These are phyloP conservation scores for Parapsyche elsis DNA, from an alignment of 1,140 invertebrate species.

Conservation along the genomic window DNA sequence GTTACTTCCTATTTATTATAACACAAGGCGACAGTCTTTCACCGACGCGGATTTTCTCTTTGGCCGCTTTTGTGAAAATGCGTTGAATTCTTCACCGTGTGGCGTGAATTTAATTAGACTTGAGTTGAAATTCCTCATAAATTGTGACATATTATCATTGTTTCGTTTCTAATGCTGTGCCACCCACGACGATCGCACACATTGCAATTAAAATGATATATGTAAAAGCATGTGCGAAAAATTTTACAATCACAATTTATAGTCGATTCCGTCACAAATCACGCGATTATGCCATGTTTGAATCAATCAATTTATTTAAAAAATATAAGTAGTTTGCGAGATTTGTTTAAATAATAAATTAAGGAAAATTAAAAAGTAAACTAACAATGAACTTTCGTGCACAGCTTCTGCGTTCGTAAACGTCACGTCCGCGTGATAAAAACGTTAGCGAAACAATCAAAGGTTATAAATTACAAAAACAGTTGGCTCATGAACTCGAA, in stretches of 20 bases:
- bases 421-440: constrained; percentile 12
- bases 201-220: background rate
- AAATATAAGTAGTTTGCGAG: too few relatives aligned
- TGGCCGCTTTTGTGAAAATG: constrained; percentile 10
- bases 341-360: too few relatives aligned
- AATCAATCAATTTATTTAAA: too few relatives aligned
- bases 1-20: too few relatives aligned
- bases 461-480: background rate
- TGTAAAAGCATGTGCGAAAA: too few relatives aligned
- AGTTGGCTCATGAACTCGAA: background rate
- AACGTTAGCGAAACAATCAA: constrained; percentile 14
- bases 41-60: constrained; percentile 17
- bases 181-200: constrained; percentile 13
- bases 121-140: constrained; percentile 23
- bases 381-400: background rate
- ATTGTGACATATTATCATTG: background rate
- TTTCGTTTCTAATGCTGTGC: constrained; percentile 24
- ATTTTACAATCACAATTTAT: too few relatives aligned
- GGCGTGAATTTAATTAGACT: constrained; percentile 18
- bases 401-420: constrained; percentile 8
- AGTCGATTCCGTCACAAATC: too few relatives aligned
- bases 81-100: background rate
- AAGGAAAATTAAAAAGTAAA: too few relatives aligned
- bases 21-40: too few relatives aligned
- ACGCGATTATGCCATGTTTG: too few relatives aligned